Conservation (phyloP, 2,797 vertebrate species). For the Otus scops region DNA sequence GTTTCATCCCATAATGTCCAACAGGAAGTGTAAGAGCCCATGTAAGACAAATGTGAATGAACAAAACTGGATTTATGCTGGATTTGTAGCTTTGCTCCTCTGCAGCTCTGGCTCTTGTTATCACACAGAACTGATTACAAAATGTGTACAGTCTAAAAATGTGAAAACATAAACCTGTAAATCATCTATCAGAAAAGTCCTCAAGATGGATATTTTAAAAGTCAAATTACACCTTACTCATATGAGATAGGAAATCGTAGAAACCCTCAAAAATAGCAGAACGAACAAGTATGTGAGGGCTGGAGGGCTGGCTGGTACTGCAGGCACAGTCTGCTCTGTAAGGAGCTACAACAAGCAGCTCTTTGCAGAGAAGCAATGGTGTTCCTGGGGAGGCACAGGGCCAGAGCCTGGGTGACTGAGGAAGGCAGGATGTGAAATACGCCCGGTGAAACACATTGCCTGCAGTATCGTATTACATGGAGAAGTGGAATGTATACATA, state of each 20-base stretch:
- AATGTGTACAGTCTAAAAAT: not conserved
- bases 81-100: not conserved
- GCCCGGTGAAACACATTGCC: not conserved
- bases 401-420: not conserved
- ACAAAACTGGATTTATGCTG: not conserved
- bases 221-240: not conserved
- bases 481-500: not conserved
- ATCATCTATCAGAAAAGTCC: not conserved
- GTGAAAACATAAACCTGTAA: not conserved
- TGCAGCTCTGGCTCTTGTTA: not conserved
- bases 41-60: not conserved
- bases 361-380: not conserved
- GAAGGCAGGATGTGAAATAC: not conserved
- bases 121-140: not conserved
- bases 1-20: not conserved
- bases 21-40: not conserved
- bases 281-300: not conserved
- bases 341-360: not conserved
- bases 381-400: not conserved
- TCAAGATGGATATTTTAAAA: not conserved
- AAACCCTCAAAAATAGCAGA: not conserved
- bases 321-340: not conserved
- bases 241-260: not conserved
- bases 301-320: not conserved
- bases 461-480: not conserved